phyloP scores from a whole-genome alignment of 2,797 vertebrate species.

The Carduelis carduelis region DNA sequence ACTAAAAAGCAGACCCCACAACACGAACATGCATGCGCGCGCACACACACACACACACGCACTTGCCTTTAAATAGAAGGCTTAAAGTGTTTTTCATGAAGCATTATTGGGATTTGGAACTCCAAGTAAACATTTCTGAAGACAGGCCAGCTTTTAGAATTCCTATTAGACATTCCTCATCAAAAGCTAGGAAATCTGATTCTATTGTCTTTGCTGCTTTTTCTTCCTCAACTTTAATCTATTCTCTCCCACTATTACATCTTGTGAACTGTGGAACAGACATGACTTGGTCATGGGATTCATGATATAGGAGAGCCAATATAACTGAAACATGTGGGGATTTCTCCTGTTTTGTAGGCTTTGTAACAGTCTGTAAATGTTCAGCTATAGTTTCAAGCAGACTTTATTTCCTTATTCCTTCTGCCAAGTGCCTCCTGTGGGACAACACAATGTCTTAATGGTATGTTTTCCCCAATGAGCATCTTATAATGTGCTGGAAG shows the following conservation, averaged over 20 bases:
- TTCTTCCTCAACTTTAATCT: not conserved
- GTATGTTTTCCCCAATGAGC: not conserved
- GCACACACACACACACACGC: not conserved
- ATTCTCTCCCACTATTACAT: not conserved
- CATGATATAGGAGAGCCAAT: not conserved
- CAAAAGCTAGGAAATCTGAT: not conserved
- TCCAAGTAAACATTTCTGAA: not conserved
- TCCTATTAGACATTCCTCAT: not conserved
- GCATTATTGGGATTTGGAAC: not conserved
- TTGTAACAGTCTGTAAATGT: not conserved
- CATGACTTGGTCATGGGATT: not conserved
- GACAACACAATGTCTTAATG: not conserved
- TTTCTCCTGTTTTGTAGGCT: not conserved
- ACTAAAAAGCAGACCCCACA: not conserved
- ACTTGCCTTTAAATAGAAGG: not conserved
- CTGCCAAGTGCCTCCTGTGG: not conserved
- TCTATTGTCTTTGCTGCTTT: not conserved
- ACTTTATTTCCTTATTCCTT: conserved; percentile 2
- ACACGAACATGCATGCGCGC: not conserved
- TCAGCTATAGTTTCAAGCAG: not conserved
- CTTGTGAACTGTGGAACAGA: not conserved
- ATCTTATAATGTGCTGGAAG: not conserved
- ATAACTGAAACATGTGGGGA: not conserved
- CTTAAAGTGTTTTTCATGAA: not conserved
- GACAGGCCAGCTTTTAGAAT: not conserved